Evolutionary conservation across 2,797 vertebrate species (phyloP).

Genomic region (Danio albolineatus): DNA sequence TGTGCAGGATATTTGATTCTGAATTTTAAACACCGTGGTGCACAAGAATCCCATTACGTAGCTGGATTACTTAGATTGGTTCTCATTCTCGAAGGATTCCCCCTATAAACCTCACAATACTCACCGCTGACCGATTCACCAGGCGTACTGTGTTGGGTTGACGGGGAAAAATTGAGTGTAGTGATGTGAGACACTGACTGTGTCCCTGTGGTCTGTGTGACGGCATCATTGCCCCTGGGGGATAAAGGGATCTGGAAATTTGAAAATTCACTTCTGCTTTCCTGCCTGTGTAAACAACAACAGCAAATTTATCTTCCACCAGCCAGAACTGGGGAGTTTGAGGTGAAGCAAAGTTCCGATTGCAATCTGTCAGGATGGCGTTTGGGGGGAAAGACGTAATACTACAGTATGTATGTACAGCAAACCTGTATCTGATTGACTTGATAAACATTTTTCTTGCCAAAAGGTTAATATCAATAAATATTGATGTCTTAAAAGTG

Average conservation of each 20-base stretch:
- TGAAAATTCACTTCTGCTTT: not conserved
- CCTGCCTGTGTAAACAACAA: slow-evolving; percentile 5
- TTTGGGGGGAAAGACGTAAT: not conserved
- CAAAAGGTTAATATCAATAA: not conserved
- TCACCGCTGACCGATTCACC: slow-evolving; percentile 13
- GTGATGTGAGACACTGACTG: slow-evolving; percentile 30
- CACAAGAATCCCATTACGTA: slow-evolving; percentile 34
- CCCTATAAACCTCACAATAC: slow-evolving; percentile 21
- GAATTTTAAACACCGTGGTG: slow-evolving; percentile 24
- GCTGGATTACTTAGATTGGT: slow-evolving; percentile 31
- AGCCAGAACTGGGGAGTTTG: not conserved
- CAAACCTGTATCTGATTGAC: not conserved
- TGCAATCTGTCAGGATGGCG: not conserved
- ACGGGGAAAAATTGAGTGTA: slow-evolving; percentile 22
- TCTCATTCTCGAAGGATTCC: slow-evolving; percentile 36
- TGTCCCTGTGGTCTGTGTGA: not conserved
- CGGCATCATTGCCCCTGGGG: slow-evolving; percentile 16
- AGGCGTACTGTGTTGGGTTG: slow-evolving; percentile 7
- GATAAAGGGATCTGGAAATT: slow-evolving; percentile 1
- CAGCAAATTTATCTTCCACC: not conserved
- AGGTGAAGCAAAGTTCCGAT: not conserved
- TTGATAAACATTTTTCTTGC: not conserved
- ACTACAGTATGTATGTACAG: not conserved
- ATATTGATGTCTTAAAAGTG: not conserved
- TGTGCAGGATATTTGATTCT: slow-evolving; percentile 1